Percentiles rank a stretch among this genome's conserved stretches.
These are phyloP conservation scores for Morone saxatilis DNA, from an alignment of 2,113 vertebrate species.

Conservation along the genomic window DNA sequence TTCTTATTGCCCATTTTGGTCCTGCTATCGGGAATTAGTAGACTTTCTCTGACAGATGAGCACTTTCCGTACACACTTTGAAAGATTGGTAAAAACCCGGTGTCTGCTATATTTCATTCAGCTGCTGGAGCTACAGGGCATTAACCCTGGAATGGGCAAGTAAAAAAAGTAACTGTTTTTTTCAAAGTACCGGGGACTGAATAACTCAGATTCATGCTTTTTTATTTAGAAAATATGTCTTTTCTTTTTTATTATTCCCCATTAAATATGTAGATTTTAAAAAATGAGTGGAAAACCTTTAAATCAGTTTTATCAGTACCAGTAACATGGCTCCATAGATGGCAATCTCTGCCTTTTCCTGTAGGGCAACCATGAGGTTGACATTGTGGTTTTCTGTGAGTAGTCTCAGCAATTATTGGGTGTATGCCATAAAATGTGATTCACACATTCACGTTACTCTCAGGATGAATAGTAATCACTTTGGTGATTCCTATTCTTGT, in stretches of 20 bases:
- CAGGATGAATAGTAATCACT: no score
- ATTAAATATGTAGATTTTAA: neutral
- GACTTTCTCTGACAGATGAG: constrained; percentile 55
- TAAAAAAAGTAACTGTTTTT: neutral
- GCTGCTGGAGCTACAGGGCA: neutral
- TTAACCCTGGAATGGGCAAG: constrained; percentile 25
- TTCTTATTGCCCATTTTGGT: constrained; percentile 62
- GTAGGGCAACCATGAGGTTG: neutral
- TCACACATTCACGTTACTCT: neutral
- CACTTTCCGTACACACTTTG: constrained; percentile 47
- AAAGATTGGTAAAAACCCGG: constrained; percentile 42
- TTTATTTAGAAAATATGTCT: neutral
- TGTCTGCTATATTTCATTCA: constrained; percentile 12
- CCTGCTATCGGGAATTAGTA: constrained; percentile 40
- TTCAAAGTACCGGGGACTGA: neutral
- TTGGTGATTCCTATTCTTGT: neutral
- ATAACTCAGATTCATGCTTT: neutral
- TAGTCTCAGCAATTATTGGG: neutral
- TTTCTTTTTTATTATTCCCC: neutral
- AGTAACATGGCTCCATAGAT: neutral
- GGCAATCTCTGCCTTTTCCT: neutral
- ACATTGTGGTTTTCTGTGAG: neutral
- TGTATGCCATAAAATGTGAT: neutral
- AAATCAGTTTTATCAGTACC: neutral
- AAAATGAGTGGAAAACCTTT: neutral